Percentiles rank a stretch among this genome's conserved stretches.
phyloP scores from a whole-genome alignment of 2,113 vertebrate species.

The Pheucticus melanocephalus region DNA sequence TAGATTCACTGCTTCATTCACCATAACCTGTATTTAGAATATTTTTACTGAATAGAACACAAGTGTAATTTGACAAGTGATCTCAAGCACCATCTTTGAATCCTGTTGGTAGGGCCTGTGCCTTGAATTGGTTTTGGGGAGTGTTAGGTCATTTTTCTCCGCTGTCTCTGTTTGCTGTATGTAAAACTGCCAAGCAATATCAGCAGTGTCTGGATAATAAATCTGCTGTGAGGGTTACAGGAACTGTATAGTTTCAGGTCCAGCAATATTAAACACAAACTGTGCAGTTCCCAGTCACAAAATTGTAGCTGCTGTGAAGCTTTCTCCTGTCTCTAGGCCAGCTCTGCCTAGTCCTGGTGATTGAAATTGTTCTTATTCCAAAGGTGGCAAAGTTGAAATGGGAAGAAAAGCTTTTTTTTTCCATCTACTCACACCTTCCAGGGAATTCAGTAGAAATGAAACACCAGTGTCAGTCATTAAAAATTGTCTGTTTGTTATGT shows the following conservation, averaged over 20 bases:
- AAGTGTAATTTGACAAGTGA: background rate
- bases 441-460: background rate
- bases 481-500: background rate
- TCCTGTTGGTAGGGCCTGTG: background rate
- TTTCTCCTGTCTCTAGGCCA: background rate
- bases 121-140: background rate
- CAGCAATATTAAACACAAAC: background rate
- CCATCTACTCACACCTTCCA: background rate
- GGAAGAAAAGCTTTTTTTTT: background rate
- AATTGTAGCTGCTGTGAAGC: background rate
- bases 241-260: background rate
- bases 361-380: background rate
- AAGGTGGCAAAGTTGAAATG: background rate
- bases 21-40: background rate
- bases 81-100: background rate
- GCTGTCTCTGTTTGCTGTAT: background rate
- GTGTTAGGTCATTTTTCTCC: background rate
- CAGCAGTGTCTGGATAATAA: background rate
- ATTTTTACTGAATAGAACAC: background rate
- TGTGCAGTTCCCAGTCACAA: background rate
- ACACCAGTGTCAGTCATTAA: background rate
- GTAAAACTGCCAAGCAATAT: background rate
- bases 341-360: background rate
- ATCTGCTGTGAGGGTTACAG: background rate
- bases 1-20: background rate